Percentiles rank a stretch among this genome's conserved stretches.
Conservation (phyloP, 2,113 vertebrate genomes). For the Triplophysa rosa region DNA sequence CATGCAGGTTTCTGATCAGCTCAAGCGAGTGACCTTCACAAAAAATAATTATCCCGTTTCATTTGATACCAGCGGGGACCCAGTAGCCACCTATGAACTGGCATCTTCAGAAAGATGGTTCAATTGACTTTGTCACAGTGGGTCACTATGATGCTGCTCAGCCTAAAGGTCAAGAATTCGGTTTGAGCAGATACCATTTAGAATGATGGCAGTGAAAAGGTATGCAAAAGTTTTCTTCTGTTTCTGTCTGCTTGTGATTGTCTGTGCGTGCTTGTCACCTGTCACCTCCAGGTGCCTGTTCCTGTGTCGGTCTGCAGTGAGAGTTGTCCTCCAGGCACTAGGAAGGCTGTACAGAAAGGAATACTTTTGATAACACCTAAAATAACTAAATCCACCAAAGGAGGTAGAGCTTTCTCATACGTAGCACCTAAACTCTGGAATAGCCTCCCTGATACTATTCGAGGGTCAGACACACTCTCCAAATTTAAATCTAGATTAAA, state of each 20-base stretch:
- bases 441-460: too few species aligned
- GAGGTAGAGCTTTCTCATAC: too few species aligned
- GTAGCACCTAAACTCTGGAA: too few species aligned
- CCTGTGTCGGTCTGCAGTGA: neutral
- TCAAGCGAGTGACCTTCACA: conserved; percentile 67
- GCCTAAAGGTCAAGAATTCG: conserved; percentile 67
- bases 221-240: conserved; percentile 66
- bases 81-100: conserved; percentile 75
- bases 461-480: too few species aligned
- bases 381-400: too few species aligned
- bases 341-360: neutral
- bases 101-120: conserved; percentile 65
- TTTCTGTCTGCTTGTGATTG: neutral
- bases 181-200: conserved; percentile 67
- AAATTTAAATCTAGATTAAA: too few species aligned
- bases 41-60: conserved; percentile 63
- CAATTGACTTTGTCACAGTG: conserved; percentile 67
- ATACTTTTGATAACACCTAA: too few species aligned
- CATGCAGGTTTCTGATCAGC: conserved; percentile 59
- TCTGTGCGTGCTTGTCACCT: neutral
- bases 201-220: conserved; percentile 70
- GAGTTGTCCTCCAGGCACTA: neutral
- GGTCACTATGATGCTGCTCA: conserved; percentile 72
- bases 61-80: conserved; percentile 73
- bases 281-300: neutral